phyloP scores from a whole-genome alignment of 64 coral and sea anemone genomes.

The Orbicella faveolata region DNA sequence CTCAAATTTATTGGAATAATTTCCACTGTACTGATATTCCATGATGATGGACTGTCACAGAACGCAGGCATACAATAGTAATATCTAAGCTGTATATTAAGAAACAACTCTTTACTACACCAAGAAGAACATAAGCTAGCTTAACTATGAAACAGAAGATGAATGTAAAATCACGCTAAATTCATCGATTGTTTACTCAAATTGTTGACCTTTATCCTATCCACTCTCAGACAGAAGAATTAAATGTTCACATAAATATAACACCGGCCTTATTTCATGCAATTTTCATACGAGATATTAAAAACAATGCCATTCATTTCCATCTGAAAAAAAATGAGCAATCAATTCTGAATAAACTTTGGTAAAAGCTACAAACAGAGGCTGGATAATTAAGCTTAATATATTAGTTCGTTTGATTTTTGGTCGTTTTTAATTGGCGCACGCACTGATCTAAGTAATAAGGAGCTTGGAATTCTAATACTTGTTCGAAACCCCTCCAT shows the following conservation, averaged over 20 bases:
- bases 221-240: background rate
- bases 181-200: background rate
- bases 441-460: background rate
- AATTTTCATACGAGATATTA: background rate
- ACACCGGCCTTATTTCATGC: background rate
- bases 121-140: too few species aligned
- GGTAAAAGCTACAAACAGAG: background rate
- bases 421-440: background rate
- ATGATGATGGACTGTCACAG: too few species aligned
- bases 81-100: too few species aligned
- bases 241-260: background rate
- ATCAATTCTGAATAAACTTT: background rate
- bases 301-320: background rate
- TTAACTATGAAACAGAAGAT: too few species aligned
- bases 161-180: too few species aligned
- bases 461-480: background rate
- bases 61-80: too few species aligned
- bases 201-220: background rate
- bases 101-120: too few species aligned
- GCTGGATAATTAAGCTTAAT: background rate
- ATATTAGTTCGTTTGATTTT: background rate
- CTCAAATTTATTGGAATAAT: too few species aligned
- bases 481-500: background rate
- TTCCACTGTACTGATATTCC: too few species aligned
- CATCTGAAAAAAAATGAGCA: constrained; percentile 13